These are phyloP conservation scores for Endotricha flammealis DNA, from an alignment of 2,888 invertebrate genomes.

Conservation along the genomic window DNA sequence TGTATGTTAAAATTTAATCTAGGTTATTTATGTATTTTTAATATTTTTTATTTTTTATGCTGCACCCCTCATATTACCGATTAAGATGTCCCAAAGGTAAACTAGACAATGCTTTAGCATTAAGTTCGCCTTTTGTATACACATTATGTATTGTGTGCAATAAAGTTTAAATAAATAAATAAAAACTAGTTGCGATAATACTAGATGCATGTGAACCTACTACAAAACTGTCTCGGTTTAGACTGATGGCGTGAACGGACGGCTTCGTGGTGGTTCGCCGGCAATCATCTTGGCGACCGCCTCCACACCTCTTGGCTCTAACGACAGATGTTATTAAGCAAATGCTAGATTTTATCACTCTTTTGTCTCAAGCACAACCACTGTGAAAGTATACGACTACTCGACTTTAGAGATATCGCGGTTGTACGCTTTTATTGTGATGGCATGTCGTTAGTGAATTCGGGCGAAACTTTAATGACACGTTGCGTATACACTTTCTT, in stretches of 20 bases:
- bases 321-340: slow-evolving; percentile 72
- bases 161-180: no score
- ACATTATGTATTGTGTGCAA: no score
- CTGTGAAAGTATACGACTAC: slow-evolving; percentile 43
- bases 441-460: slow-evolving; percentile 7
- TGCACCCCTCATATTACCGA: no score
- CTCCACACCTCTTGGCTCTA: slow-evolving; percentile 60
- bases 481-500: background rate
- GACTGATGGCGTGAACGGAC: slow-evolving; percentile 25
- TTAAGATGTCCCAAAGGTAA: no score
- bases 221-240: slow-evolving; percentile 21
- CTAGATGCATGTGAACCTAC: slow-evolving; percentile 7
- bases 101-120: no score
- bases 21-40: no score
- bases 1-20: no score
- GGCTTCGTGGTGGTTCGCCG: slow-evolving; percentile 37
- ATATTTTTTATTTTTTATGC: no score
- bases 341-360: slow-evolving; percentile 68
- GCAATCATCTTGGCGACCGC: slow-evolving; percentile 33
- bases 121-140: no score
- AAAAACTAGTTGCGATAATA: no score
- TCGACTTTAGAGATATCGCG: slow-evolving; percentile 1
- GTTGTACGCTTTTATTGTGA: background rate
- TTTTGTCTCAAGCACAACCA: slow-evolving; percentile 47
- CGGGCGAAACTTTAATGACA: slow-evolving; percentile 4